A percentile compares a stretch with the other conserved stretches of the same genome.
Conservation (phyloP, 2,113 vertebrate species). For the Sylvietta virens region DNA sequence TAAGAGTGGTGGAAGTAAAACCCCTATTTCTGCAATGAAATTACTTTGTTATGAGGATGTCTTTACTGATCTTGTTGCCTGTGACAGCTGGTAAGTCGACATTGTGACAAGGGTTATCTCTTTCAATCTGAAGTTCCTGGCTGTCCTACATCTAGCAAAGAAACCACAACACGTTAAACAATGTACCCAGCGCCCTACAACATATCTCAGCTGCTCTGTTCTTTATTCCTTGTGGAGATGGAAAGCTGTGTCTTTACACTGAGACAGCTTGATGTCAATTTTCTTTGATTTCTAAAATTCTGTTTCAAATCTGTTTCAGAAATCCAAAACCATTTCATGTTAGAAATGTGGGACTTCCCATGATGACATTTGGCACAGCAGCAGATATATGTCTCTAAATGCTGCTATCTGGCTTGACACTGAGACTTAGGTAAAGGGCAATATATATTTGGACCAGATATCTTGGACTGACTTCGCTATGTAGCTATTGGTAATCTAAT, state of each 20-base stretch:
- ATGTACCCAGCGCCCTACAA: not conserved
- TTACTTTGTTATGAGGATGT: not conserved
- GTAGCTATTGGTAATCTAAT: not conserved
- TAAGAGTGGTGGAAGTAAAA: not conserved
- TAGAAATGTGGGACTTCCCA: not conserved
- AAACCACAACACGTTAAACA: rapidly evolving
- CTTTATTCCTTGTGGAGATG: not conserved
- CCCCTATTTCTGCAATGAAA: not conserved
- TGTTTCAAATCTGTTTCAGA: not conserved
- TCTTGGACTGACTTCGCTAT: not conserved
- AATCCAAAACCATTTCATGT: not conserved
- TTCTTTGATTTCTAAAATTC: not conserved
- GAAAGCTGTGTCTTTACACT: not conserved
- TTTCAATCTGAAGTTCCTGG: not conserved
- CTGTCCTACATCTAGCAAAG: not conserved
- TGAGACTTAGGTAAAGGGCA: not conserved
- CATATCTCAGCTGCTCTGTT: not conserved
- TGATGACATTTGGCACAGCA: not conserved
- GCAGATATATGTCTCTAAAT: not conserved
- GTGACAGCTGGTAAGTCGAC: not conserved
- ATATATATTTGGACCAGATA: not conserved
- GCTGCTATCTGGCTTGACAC: not conserved
- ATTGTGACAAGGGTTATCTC: not conserved
- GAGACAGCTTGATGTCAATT: not conserved
- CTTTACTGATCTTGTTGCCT: not conserved